Percentiles rank a stretch among this genome's conserved stretches.
Evolutionary conservation across 1,140 invertebrate genomes (phyloP).

Genomic region (Penaeus japonicus): DNA sequence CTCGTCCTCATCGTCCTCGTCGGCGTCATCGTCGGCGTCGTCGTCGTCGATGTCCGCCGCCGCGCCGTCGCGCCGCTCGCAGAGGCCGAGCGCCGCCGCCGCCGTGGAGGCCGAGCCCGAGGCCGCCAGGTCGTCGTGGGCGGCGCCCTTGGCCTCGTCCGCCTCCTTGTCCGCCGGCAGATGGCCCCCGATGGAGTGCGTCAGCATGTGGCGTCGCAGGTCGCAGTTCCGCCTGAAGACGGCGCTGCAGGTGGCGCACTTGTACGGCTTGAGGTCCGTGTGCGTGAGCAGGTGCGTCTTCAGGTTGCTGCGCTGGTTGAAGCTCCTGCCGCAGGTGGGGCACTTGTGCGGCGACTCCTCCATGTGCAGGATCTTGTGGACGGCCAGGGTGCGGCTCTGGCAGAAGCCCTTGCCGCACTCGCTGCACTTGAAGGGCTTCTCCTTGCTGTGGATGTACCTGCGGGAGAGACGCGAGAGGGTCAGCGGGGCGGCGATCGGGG

Average conservation of each 20-base stretch:
- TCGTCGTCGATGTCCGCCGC: slow-evolving; percentile 37
- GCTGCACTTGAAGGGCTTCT: slow-evolving; percentile 51
- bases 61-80: slow-evolving; percentile 36
- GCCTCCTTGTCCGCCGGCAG: slow-evolving; percentile 75
- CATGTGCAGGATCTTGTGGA: slow-evolving; percentile 54
- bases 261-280: slow-evolving; percentile 49
- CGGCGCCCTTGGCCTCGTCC: slow-evolving; percentile 65
- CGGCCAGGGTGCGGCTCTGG: slow-evolving; percentile 50
- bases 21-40: slow-evolving; percentile 43
- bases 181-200: slow-evolving; percentile 80
- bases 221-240: slow-evolving; percentile 71
- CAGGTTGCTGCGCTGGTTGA: slow-evolving; percentile 51
- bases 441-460: slow-evolving; percentile 55
- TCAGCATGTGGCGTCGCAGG: slow-evolving; percentile 81
- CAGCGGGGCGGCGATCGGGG: neutral
- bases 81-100: slow-evolving; percentile 62
- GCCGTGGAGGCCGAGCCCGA: slow-evolving; percentile 63
- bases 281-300: slow-evolving; percentile 50
- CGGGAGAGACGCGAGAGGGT: neutral
- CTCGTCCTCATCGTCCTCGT: slow-evolving; percentile 54
- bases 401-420: slow-evolving; percentile 53
- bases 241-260: slow-evolving; percentile 53
- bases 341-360: slow-evolving; percentile 52
- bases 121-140: slow-evolving; percentile 62
- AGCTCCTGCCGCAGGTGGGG: slow-evolving; percentile 45